phyloP scores from a whole-genome alignment of 1,140 invertebrate species.

The Lerema accius region DNA sequence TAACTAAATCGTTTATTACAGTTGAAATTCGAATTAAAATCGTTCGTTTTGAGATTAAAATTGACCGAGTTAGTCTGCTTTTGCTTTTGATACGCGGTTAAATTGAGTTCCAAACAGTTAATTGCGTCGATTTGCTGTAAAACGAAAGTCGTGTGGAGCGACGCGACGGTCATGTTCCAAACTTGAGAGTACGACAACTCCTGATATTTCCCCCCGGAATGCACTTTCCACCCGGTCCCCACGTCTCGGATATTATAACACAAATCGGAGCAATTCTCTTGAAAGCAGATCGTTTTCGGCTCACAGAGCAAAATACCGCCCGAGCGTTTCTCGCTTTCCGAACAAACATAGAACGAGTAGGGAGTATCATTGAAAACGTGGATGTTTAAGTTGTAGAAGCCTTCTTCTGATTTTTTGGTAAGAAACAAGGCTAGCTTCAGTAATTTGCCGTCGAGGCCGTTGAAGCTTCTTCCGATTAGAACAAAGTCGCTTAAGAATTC shows the following conservation, averaged over 20 bases:
- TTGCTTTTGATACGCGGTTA: conserved; percentile 76
- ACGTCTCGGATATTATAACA: conserved; percentile 85
- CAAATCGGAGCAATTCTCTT: conserved; percentile 94
- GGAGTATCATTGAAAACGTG: conserved; percentile 97
- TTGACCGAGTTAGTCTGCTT: conserved; percentile 77
- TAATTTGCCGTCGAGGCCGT: conserved; percentile 87
- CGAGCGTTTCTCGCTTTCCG: conserved; percentile 89
- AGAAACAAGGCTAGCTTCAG: conserved; percentile 94
- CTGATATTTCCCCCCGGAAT: conserved; percentile 92
- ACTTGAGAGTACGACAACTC: conserved; percentile 95
- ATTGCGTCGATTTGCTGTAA: conserved; percentile 86
- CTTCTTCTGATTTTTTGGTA: conserved; percentile 85
- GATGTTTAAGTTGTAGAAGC: conserved; percentile 61
- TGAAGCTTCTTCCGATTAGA: conserved; percentile 89
- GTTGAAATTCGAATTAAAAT: conserved; percentile 78
- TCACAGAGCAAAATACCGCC: conserved; percentile 94
- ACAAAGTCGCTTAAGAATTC: conserved; percentile 94
- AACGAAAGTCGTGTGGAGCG: conserved; percentile 93
- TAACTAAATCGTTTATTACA: conserved; percentile 75
- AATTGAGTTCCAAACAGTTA: conserved; percentile 75
- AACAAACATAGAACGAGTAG: conserved; percentile 92
- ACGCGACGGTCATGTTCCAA: conserved; percentile 91
- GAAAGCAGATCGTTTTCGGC: conserved; percentile 92
- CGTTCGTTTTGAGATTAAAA: conserved; percentile 79
- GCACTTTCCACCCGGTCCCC: conserved; percentile 91